These are phyloP conservation scores for Lithophane socia DNA, from an alignment of 2,888 invertebrate genomes.

Conservation along the genomic window DNA sequence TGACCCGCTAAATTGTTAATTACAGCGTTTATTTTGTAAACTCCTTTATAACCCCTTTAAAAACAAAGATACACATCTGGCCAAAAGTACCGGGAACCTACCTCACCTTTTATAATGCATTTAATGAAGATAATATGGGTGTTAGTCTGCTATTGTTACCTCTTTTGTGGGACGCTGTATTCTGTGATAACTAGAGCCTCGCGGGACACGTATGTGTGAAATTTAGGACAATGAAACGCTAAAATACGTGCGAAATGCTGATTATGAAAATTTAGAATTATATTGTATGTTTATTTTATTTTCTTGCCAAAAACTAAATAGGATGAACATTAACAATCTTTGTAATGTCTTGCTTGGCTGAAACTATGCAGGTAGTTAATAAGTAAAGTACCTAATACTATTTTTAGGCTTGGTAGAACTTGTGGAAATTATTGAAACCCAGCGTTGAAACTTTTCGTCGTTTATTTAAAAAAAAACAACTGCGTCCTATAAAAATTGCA, in stretches of 20 bases:
- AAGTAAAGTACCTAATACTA: neutral
- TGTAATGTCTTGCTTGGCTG: neutral
- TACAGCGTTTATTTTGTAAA: neutral
- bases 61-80: conserved; percentile 38
- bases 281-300: neutral
- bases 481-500: no score
- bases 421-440: no score
- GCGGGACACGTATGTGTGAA: conserved; percentile 26
- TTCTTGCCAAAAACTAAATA: neutral
- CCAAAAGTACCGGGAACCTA: conserved; percentile 27
- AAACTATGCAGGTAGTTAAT: no score
- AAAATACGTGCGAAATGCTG: conserved; percentile 9
- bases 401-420: neutral
- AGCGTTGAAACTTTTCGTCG: no score
- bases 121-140: conserved; percentile 39
- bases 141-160: conserved; percentile 33
- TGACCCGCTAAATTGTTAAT: neutral
- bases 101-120: conserved; percentile 39
- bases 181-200: conserved; percentile 33
- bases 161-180: conserved; percentile 34
- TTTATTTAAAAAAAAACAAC: no score
- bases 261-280: conserved; percentile 21
- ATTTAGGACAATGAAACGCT: conserved; percentile 24
- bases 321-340: neutral
- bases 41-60: neutral